These are phyloP conservation scores for Parauchenoglanis punctatus DNA, from an alignment of 2,797 vertebrate species.

Conservation along the genomic window DNA sequence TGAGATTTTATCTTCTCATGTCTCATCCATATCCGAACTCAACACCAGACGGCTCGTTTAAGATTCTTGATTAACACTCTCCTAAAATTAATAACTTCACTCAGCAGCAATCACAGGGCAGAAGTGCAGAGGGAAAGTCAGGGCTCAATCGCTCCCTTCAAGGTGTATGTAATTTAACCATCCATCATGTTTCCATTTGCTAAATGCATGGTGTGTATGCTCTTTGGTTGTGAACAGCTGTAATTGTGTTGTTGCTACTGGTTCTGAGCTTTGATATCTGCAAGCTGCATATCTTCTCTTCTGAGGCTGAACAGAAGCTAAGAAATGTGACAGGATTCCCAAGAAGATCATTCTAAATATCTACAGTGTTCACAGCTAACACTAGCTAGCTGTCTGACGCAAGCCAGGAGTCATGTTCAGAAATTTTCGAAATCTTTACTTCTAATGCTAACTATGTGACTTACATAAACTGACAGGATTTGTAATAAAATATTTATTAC, in stretches of 20 bases:
- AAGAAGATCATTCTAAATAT: not conserved
- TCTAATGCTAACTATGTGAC: not conserved
- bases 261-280: not conserved
- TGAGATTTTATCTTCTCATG: not conserved
- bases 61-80: not conserved
- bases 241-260: slow-evolving; percentile 34
- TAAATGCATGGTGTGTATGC: not conserved
- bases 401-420: not conserved
- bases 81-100: slow-evolving; percentile 28
- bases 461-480: not conserved
- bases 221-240: slow-evolving; percentile 54
- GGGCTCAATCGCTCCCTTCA: slow-evolving; percentile 66
- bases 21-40: not conserved
- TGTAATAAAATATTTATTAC: not conserved
- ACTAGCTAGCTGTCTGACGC: not conserved
- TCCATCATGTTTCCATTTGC: slow-evolving; percentile 4
- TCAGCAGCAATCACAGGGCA: slow-evolving; percentile 20
- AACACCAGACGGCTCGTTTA: not conserved
- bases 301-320: not conserved
- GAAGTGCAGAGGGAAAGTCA: slow-evolving; percentile 53
- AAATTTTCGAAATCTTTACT: not conserved
- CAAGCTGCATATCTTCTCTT: not conserved
- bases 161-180: slow-evolving; percentile 62
- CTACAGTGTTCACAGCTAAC: not conserved
- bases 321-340: not conserved